Base-by-base conservation (phyloP, 2,113 vertebrate genomes). In the Caretta caretta region DNA sequence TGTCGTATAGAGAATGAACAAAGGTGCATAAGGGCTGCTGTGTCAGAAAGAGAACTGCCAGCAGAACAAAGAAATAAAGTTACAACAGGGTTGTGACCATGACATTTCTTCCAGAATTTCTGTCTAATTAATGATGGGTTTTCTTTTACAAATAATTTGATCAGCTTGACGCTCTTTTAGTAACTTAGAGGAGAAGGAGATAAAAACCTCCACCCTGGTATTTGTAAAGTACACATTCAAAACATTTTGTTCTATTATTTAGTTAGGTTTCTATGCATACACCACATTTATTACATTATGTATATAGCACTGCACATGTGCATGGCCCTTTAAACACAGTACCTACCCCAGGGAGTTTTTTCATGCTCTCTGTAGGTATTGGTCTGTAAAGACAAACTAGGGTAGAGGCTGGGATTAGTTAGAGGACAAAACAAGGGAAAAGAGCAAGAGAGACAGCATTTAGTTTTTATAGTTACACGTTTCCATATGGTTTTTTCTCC, bases 321-420 rank as follows among this genome's bases (percentile, higher is more conserved):
- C 19, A 16, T 0, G 1, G 62, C 12, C 83, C 25, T 54, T 85
- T 24, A 90, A 81, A 65, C 10, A 79, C 84, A 81, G 5, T 65
- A 49, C 27, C 14, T 79, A 13, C 48, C 6, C 13, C 16, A 76
- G 5, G 42, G 38, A 11, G 10, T 59, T 59, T 59, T 14, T 50
- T 50, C 50, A 50, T 50, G 50, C 50, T 14, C 50, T 50, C 50
- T 50, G 50, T 50, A 50, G 12, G 14, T 50, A 50, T 3, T 35
- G 31, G n/a, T 27, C 27, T 1, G 1, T 1, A 0, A 1, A 48
- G 80, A 59, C n/a, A 51, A 46, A 79, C 62, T 0, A 1, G 38
- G 65, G 62, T 35, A 38, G 9, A 51, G 62, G 7, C n/a, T 85
- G 5, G 24, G n/a, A 13, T 49, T 19, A 76, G 84, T 90, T 86